Evolutionary conservation across 2,797 vertebrate genomes (phyloP).

Genomic region (Chrosomus eos): DNA sequence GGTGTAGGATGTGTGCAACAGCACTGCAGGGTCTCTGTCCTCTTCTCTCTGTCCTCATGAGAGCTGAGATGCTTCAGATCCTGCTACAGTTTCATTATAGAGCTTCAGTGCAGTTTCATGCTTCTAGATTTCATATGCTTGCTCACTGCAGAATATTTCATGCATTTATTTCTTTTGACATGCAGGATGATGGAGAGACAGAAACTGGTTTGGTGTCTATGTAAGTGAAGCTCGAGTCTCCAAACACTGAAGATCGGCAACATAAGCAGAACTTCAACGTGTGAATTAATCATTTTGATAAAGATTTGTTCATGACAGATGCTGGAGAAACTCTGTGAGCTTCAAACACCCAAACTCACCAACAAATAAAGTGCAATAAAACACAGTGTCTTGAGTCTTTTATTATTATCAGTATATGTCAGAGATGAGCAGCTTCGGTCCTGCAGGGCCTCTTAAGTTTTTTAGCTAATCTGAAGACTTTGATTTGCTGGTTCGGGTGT

Average conservation of each 20-base stretch:
- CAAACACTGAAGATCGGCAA: neutral
- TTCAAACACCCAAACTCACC: neutral
- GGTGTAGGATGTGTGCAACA: conserved; percentile 33
- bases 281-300: too few species aligned
- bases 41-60: conserved; percentile 11
- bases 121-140: neutral
- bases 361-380: neutral
- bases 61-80: neutral
- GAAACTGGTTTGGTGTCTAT: neutral
- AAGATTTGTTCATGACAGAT: neutral
- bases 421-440: neutral
- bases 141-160: neutral
- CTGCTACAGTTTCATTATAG: neutral
- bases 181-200: neutral
- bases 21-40: neutral
- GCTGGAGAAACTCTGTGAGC: neutral
- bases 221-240: neutral
- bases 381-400: neutral
- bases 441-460: too few species aligned
- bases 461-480: neutral
- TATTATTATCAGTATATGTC: accelerated
- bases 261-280: neutral
- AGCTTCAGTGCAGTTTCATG: neutral
- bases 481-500: too few species aligned
- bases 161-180: neutral